A percentile compares a stretch with the other conserved stretches of the same genome.
phyloP scores from a whole-genome alignment of 2,797 vertebrate genomes.

The Pipistrellus nathusii region DNA sequence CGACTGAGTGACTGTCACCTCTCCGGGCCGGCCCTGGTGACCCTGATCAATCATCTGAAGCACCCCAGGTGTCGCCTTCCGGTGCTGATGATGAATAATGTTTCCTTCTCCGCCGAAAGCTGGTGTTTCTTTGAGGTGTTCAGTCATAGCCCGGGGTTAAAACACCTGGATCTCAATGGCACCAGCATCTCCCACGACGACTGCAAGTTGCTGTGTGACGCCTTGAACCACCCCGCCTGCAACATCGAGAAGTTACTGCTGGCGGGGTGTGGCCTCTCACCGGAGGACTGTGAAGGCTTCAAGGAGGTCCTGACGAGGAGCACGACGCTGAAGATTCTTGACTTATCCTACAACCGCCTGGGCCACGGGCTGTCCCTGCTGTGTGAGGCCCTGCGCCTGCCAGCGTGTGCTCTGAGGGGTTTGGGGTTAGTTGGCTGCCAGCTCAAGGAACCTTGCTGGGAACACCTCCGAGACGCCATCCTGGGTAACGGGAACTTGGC shows the following conservation, averaged over 20 bases:
- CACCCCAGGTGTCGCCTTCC: constrained; percentile 8
- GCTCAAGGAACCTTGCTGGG: not conserved
- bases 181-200: accelerated
- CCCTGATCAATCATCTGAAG: constrained; percentile 10
- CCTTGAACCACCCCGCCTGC: not conserved
- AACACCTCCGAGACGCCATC: not conserved
- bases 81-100: not conserved
- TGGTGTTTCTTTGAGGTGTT: constrained; percentile 14
- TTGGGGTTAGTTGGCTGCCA: constrained; percentile 3
- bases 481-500: not conserved
- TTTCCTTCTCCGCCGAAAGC: not conserved
- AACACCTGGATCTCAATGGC: not conserved
- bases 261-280: not conserved
- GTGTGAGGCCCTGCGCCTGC: not conserved
- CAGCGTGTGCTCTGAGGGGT: not conserved
- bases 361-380: accelerated
- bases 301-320: not conserved
- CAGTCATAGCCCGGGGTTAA: not conserved
- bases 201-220: not conserved
- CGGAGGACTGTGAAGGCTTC: not conserved
- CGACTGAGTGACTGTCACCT: not conserved
- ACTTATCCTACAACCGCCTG: not conserved
- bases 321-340: constrained; percentile 25
- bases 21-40: accelerated
- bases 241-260: not conserved